These are phyloP conservation scores for Chaetodon trifasciatus DNA, from an alignment of 2,797 vertebrate species.

Conservation along the genomic window DNA sequence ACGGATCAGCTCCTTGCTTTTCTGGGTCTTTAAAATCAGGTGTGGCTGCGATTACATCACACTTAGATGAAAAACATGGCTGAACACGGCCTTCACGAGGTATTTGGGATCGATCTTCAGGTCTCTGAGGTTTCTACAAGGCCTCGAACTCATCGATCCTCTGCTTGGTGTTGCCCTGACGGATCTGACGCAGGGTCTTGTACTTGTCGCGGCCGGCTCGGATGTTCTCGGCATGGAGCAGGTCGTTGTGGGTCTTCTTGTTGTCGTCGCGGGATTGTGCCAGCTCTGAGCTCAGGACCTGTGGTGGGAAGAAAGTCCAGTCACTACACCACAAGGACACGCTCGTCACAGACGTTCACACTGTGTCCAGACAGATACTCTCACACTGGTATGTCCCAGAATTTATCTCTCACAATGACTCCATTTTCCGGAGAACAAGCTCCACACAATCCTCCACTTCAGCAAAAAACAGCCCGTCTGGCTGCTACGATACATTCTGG, in stretches of 20 bases:
- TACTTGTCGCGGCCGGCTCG: slow-evolving; percentile 95
- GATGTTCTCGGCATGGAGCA: slow-evolving; percentile 93
- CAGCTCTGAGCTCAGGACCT: slow-evolving; percentile 94
- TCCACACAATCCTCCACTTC: too few species aligned
- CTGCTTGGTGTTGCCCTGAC: slow-evolving; percentile 98
- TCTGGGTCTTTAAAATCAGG: slow-evolving; percentile 35
- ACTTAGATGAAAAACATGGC: slow-evolving; percentile 17
- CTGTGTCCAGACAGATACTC: not conserved
- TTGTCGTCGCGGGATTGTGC: slow-evolving; percentile 88
- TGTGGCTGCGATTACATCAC: slow-evolving; percentile 34
- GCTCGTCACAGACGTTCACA: not conserved
- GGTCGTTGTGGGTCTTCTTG: slow-evolving; percentile 91
- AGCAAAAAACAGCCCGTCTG: slow-evolving; percentile 17
- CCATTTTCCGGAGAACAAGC: too few species aligned
- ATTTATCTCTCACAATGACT: not conserved
- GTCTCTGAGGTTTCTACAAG: slow-evolving; percentile 84
- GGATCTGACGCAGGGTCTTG: slow-evolving; percentile 98
- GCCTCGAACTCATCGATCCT: slow-evolving; percentile 97
- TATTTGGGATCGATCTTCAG: slow-evolving; percentile 28
- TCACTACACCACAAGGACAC: not conserved
- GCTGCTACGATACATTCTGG: not conserved
- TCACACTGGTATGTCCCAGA: not conserved
- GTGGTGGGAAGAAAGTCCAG: not conserved
- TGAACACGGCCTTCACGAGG: slow-evolving; percentile 44
- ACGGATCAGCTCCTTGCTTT: slow-evolving; percentile 18